phyloP scores from a whole-genome alignment of 2,797 vertebrate species.

The Spea hammondii region DNA sequence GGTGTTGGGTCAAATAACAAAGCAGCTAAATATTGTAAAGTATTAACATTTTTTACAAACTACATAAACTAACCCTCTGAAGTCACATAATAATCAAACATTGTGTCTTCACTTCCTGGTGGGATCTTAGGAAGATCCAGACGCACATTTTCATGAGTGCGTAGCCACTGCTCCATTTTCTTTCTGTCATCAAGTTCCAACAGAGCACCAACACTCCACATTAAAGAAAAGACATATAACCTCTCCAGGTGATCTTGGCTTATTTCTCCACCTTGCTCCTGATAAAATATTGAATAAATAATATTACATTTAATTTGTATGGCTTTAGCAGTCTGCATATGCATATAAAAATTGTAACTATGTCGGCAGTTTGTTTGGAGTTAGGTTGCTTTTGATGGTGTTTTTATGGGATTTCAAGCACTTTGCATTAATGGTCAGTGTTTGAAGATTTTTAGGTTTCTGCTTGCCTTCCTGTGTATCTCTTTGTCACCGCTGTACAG shows the following conservation, averaged over 20 bases:
- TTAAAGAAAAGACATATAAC: constrained; percentile 86
- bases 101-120: constrained; percentile 71
- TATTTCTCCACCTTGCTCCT: constrained; percentile 85
- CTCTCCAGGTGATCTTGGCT: constrained; percentile 77
- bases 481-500: too few relatives aligned
- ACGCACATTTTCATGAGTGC: constrained; percentile 63
- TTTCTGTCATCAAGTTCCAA: constrained; percentile 82
- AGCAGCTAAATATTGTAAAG: background rate
- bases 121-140: constrained; percentile 78
- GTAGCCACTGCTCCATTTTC: constrained; percentile 86
- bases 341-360: too few relatives aligned
- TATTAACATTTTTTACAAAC: background rate
- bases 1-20: too few relatives aligned
- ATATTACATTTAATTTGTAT: background rate
- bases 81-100: constrained; percentile 88
- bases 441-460: too few relatives aligned
- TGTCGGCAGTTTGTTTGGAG: too few relatives aligned
- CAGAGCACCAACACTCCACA: constrained; percentile 91
- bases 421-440: too few relatives aligned
- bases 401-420: too few relatives aligned
- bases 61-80: constrained; percentile 71
- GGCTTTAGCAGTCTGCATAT: too few relatives aligned
- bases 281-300: constrained; percentile 11
- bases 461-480: too few relatives aligned
- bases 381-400: too few relatives aligned